Evolutionary conservation across 1,140 invertebrate species (phyloP).

Genomic region (Drosophila paulistorum): DNA sequence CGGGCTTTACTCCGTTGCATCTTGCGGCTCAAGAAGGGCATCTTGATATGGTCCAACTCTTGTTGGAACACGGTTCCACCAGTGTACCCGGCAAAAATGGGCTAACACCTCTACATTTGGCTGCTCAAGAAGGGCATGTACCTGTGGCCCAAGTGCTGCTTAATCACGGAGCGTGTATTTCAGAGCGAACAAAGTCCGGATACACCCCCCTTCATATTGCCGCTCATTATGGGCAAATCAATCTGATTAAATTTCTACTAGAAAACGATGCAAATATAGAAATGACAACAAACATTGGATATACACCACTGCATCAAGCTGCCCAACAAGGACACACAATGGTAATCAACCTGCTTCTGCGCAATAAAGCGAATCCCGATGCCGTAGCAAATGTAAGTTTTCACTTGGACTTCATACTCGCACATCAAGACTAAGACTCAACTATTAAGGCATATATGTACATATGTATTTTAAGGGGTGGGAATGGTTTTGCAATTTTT

Average conservation of each 20-base stretch:
- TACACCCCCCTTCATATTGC: conserved; percentile 96
- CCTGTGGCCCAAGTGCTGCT: conserved; percentile 93
- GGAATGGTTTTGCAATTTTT: too few species aligned
- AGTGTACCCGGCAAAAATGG: conserved; percentile 93
- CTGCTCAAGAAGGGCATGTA: conserved; percentile 96
- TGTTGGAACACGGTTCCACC: conserved; percentile 94
- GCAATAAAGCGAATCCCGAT: conserved; percentile 97
- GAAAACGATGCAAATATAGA: conserved; percentile 91
- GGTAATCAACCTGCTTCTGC: conserved; percentile 96
- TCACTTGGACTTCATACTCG: neutral
- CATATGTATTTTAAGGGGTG: too few species aligned
- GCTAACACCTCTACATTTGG: conserved; percentile 94
- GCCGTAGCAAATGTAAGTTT: conserved; percentile 94
- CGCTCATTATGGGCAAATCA: conserved; percentile 97
- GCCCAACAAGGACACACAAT: conserved; percentile 98
- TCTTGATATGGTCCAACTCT: conserved; percentile 94
- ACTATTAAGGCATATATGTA: too few species aligned
- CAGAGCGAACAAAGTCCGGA: conserved; percentile 94
- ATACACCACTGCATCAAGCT: conserved; percentile 98
- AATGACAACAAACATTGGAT: conserved; percentile 91
- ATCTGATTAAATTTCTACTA: conserved; percentile 96
- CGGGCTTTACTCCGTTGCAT: conserved; percentile 97
- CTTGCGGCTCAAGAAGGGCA: conserved; percentile 97
- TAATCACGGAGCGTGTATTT: conserved; percentile 91
- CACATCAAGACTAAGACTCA: too few species aligned